phyloP scores from a whole-genome alignment of 2,797 vertebrate species.

The Propithecus perrieri region DNA sequence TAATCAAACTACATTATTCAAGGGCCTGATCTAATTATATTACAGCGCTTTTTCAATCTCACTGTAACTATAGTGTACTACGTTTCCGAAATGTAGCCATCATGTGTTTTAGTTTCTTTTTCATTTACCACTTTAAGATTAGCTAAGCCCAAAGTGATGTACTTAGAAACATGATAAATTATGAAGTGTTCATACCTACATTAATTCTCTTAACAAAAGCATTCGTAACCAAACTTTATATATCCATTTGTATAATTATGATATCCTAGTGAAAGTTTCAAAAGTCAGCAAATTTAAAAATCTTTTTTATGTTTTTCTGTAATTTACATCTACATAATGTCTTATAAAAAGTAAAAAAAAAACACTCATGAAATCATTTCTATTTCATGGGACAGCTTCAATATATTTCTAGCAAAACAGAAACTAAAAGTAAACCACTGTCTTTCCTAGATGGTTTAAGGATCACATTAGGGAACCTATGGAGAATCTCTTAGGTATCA shows the following conservation, averaged over 20 bases:
- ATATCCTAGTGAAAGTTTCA: background rate
- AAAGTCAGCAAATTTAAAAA: background rate
- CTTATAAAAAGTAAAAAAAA: background rate
- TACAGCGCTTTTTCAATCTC: background rate
- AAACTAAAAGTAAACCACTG: background rate
- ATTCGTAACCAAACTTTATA: background rate
- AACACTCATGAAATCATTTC: background rate
- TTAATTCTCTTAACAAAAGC: conserved; percentile 4
- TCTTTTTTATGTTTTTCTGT: conserved; percentile 12
- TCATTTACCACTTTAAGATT: background rate
- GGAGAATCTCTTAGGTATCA: background rate
- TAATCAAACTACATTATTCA: background rate
- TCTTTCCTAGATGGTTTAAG: background rate
- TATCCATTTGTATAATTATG: background rate
- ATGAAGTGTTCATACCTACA: background rate
- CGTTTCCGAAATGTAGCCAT: background rate
- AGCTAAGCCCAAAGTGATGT: background rate
- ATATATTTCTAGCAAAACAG: background rate
- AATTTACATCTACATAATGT: conserved; percentile 33
- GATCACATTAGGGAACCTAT: background rate
- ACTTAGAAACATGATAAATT: background rate
- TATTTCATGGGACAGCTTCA: background rate
- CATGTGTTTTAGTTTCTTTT: background rate
- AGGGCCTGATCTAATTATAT: background rate
- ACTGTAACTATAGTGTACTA: background rate